Evolutionary conservation across 2,797 vertebrate genomes (phyloP).

Genomic region (Gorsachius magnificus): DNA sequence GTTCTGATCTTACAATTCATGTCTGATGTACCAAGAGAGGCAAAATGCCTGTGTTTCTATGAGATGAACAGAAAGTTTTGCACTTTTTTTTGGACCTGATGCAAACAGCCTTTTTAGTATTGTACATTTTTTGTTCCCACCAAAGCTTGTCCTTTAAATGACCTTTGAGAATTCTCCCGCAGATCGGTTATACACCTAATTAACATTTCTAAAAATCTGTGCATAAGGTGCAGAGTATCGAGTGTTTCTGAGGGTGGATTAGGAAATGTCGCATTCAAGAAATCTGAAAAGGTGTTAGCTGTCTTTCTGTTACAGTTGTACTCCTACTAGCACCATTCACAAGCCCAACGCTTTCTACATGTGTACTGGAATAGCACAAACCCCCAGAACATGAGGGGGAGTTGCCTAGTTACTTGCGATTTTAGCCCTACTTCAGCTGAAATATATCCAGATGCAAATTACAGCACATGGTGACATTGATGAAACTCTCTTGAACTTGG

Average conservation of each 20-base stretch:
- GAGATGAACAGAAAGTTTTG: neutral
- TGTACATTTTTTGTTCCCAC: neutral
- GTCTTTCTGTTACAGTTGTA: neutral
- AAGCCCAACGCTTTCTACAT: neutral
- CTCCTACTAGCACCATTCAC: neutral
- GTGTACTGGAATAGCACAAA: neutral
- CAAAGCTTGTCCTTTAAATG: neutral
- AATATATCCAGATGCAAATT: neutral
- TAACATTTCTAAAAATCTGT: neutral
- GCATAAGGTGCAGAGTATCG: neutral
- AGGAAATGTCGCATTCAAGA: neutral
- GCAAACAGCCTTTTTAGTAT: neutral
- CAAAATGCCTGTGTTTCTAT: neutral
- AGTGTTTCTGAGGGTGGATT: neutral
- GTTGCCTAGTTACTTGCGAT: neutral
- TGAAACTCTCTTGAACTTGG: neutral
- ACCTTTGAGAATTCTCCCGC: neutral
- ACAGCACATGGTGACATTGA: neutral
- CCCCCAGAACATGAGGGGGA: neutral
- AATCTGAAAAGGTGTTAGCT: neutral
- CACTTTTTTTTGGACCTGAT: neutral
- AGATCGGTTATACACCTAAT: neutral
- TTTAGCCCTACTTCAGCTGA: neutral
- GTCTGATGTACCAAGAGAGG: neutral
- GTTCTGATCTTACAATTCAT: neutral